These are phyloP conservation scores for Dolomedes plantarius DNA, from an alignment of 2,888 invertebrate genomes.

Conservation along the genomic window DNA sequence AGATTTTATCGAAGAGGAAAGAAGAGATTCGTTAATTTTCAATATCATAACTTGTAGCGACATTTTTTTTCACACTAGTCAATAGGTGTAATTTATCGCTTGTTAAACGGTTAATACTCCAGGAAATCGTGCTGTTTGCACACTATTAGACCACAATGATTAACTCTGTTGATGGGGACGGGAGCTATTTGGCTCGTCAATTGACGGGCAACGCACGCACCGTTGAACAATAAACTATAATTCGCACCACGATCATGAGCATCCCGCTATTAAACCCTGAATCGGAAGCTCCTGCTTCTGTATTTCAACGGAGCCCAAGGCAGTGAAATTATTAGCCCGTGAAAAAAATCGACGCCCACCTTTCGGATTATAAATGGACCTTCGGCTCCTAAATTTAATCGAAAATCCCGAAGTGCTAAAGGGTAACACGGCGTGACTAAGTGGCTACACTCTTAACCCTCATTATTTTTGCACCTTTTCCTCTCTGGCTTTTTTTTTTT, in stretches of 20 bases:
- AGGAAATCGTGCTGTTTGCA: constrained; percentile 11
- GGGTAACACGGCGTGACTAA: constrained; percentile 53
- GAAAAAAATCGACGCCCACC: constrained; percentile 38
- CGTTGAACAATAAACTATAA: neutral
- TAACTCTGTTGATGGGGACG: neutral
- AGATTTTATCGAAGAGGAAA: neutral
- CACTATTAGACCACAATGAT: neutral
- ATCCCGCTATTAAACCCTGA: constrained; percentile 17
- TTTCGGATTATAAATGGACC: constrained; percentile 33
- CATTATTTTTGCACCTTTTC: constrained; percentile 52
- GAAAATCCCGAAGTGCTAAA: constrained; percentile 43
- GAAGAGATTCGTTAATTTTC: neutral
- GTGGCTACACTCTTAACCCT: constrained; percentile 34
- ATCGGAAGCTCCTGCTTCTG: constrained; percentile 24
- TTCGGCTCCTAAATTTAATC: constrained; percentile 27
- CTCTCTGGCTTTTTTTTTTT: neutral
- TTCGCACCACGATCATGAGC: constrained; percentile 17
- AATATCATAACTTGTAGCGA: neutral
- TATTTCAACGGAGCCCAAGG: neutral
- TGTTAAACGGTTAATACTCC: neutral
- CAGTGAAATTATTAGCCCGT: neutral
- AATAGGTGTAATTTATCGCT: neutral
- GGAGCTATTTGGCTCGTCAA: neutral
- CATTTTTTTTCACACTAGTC: neutral
- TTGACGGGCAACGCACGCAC: neutral